phyloP scores from a whole-genome alignment of 2,113 vertebrate species.

The Pseudois nayaur region DNA sequence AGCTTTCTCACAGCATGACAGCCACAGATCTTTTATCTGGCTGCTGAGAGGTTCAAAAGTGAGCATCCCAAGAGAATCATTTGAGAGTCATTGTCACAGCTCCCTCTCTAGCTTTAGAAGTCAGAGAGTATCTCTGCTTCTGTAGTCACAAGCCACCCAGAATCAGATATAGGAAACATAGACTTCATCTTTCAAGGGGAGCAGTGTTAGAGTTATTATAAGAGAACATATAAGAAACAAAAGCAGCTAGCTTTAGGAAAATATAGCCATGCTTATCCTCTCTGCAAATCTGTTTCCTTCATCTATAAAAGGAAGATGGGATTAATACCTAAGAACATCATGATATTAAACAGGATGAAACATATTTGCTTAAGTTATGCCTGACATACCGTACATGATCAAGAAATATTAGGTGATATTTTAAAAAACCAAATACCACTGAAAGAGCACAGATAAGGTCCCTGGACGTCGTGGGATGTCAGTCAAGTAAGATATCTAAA shows the following conservation, averaged over 20 bases:
- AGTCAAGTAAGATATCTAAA: background rate
- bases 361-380: background rate
- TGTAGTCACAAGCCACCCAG: background rate
- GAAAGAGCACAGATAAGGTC: background rate
- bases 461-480: background rate
- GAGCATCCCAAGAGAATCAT: background rate
- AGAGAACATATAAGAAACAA: background rate
- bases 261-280: background rate
- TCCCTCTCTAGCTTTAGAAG: background rate
- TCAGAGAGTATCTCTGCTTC: background rate
- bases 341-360: background rate
- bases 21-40: background rate
- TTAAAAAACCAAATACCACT: background rate
- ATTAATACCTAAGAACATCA: background rate
- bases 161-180: background rate
- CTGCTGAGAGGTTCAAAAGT: background rate
- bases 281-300: background rate
- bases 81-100: background rate
- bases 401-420: background rate
- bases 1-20: background rate
- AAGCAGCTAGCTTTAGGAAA: background rate
- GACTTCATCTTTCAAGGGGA: background rate
- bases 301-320: background rate
- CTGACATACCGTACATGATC: background rate
- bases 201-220: background rate